A percentile compares a stretch with the other conserved stretches of the same genome.
Evolutionary conservation across 2,888 invertebrate species (phyloP).

Genomic region (Dicyrtoma fusca): DNA sequence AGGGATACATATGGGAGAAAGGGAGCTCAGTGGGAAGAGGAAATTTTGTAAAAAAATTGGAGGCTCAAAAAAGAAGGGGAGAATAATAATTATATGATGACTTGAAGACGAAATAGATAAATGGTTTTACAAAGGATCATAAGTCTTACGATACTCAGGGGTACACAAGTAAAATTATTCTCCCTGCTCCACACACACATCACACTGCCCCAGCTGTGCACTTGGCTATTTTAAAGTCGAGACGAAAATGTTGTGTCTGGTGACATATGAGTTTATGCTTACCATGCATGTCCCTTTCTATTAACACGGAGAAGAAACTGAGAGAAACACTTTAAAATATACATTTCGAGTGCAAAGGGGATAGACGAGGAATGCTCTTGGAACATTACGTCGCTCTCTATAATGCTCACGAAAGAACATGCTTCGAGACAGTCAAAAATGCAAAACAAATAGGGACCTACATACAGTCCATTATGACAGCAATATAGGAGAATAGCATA

Average conservation of each 20-base stretch:
- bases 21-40: not conserved
- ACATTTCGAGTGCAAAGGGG: not conserved
- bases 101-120: no score
- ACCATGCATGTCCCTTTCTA: conserved; percentile 21
- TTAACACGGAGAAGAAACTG: conserved; percentile 18
- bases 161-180: not conserved
- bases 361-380: not conserved
- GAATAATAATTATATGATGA: no score
- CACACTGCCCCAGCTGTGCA: no score
- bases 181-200: not conserved
- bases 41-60: not conserved
- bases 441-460: no score
- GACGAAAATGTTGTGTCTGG: not conserved
- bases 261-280: conserved; percentile 26
- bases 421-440: no score
- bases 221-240: not conserved
- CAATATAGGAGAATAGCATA: no score
- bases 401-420: no score
- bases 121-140: no score
- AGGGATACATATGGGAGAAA: not conserved
- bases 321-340: conserved; percentile 11
- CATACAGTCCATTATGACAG: no score
- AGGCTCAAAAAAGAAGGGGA: not conserved
- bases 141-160: no score
- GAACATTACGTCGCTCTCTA: no score